These are phyloP conservation scores for Hepsetus odoe DNA, from an alignment of 2,113 vertebrate species.

Conservation along the genomic window DNA sequence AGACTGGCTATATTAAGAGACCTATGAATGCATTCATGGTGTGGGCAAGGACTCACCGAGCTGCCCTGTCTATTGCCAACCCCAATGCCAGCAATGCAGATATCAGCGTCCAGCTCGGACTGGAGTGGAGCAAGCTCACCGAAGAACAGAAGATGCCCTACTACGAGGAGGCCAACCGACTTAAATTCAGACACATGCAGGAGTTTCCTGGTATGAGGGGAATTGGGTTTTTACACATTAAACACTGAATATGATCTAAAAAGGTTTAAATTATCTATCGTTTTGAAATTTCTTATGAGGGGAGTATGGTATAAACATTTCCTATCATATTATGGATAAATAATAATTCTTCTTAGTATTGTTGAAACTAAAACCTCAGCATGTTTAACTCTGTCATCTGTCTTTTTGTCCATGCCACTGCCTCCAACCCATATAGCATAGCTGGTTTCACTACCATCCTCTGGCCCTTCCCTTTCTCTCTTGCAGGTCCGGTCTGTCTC, in stretches of 20 bases:
- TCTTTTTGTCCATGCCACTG: too few species aligned
- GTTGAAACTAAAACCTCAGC: not conserved
- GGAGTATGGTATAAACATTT: too few species aligned
- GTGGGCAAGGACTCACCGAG: conserved; percentile 81
- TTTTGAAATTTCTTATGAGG: too few species aligned
- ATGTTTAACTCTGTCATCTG: too few species aligned
- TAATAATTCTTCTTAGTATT: not conserved
- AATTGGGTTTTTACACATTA: not conserved
- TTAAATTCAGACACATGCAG: conserved; percentile 79
- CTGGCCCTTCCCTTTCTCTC: too few species aligned
- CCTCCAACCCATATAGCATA: too few species aligned
- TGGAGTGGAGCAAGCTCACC: conserved; percentile 84
- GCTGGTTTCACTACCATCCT: too few species aligned
- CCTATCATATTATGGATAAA: too few species aligned
- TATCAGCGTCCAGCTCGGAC: conserved; percentile 79
- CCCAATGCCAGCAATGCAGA: conserved; percentile 71
- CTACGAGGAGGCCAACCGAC: conserved; percentile 79
- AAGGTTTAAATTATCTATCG: too few species aligned
- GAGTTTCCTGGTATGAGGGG: conserved; percentile 81
- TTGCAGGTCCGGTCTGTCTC: too few species aligned
- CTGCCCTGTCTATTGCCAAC: conserved; percentile 74
- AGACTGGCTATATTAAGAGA: conserved; percentile 79
- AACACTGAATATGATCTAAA: not conserved
- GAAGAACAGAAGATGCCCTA: conserved; percentile 86
- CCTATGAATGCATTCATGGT: conserved; percentile 89